Conservation (phyloP, 2,113 vertebrate species). For the Halcyon malimbica region DNA sequence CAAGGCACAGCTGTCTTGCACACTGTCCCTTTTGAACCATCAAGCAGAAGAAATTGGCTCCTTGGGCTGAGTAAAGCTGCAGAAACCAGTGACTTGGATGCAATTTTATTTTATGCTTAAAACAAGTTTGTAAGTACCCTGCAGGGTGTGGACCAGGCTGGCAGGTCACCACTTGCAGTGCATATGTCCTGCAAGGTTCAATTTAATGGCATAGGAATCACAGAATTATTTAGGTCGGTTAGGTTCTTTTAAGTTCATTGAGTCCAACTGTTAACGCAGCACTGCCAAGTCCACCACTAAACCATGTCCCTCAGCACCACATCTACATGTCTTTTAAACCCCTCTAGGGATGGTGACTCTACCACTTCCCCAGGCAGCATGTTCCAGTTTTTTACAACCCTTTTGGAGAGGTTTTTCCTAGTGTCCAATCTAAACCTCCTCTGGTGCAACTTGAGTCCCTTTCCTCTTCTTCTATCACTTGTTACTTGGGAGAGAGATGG, state of each 20-base stretch:
- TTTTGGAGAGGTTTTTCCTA: too few species aligned
- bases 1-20: neutral
- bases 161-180: neutral
- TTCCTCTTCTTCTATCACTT: too few species aligned
- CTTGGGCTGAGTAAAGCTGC: neutral
- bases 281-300: neutral
- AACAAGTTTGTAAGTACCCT: neutral
- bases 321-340: neutral
- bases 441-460: too few species aligned
- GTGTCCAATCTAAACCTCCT: too few species aligned
- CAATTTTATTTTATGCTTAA: neutral
- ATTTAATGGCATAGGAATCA: neutral
- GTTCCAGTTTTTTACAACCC: too few species aligned
- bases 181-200: neutral
- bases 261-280: neutral
- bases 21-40: neutral
- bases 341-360: too few species aligned
- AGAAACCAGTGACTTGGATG: neutral
- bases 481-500: too few species aligned
- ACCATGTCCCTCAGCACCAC: too few species aligned
- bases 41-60: neutral
- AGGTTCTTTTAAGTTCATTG: fast-evolving
- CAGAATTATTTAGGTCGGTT: neutral
- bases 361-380: too few species aligned
- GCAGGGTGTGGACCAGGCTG: neutral